Evolutionary conservation across 2,888 invertebrate genomes (phyloP), one percentile per base, ranked within the genome.

Genomic region (Acleris sparsana): DNA sequence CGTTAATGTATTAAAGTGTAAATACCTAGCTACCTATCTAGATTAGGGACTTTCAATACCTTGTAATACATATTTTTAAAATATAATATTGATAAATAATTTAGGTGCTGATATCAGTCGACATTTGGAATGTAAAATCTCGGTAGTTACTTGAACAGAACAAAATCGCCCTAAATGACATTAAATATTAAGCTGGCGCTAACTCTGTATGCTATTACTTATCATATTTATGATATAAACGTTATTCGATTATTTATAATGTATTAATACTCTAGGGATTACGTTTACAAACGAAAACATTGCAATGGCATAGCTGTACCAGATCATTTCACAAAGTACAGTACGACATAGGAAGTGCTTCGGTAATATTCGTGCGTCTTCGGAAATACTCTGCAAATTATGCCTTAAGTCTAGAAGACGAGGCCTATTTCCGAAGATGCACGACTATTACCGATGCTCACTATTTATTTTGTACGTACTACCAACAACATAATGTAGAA

Each of bases 1-100:
- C 65, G 72, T 71, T 80, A 76, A 82, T 86, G 85, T 85, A 86
- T 84, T 82, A 83, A 86, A 84, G 76, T 92, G 91, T 92, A 91
- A 84, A 91, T 89, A 91, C 64, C 68, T 75, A 74, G 71, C 51
- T 18, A 70, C 52, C 71, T 67, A 63, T 55, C 63, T 78, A 79
- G 77, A 70, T 76, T 73, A 66, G 53, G 39, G 74, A 77, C 67
- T 74, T 75, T 78, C 70, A 72, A 72, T 75, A 77, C 66, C 56
- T 62, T 66, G 62, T 66, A 66, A 66, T 66, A 66, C 66, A 62
- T 69, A 69, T 69, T 69, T 69, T 67, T 63, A 69, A 60, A 48
- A 56, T 33, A 56, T 65, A 56, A 62, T 68, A 67, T 51, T 61
- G 52, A 52, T 66, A 62, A 66, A 49, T 59, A 59, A 59, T 62